Conservation (phyloP, 2,797 vertebrate species). For the Pseudochirops corinnae region DNA sequence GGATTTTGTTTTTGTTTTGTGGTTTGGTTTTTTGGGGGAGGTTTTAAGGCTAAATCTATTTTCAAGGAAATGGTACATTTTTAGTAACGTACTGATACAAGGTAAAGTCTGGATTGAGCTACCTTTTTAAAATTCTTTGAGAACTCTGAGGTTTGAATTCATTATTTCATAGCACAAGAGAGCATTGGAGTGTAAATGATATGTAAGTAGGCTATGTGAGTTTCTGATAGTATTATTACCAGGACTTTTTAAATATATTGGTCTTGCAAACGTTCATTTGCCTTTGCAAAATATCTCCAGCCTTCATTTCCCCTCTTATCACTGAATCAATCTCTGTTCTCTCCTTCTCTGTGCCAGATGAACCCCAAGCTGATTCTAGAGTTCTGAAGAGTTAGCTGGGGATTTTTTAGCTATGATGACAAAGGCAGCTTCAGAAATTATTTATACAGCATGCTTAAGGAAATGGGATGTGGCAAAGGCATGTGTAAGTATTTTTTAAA, state of each 20-base stretch:
- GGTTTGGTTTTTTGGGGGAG: not conserved
- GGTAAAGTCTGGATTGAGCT: constrained; percentile 64
- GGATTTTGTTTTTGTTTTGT: constrained; percentile 52
- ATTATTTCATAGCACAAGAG: constrained; percentile 1
- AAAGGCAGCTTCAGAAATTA: constrained; percentile 72
- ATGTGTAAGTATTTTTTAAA: constrained; percentile 66
- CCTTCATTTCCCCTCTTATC: constrained; percentile 10
- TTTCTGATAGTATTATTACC: constrained; percentile 53
- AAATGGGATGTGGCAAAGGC: constrained; percentile 57
- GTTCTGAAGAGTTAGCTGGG: constrained; percentile 66
- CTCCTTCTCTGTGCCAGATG: constrained; percentile 54
- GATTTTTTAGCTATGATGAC: constrained; percentile 69
- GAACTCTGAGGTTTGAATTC: constrained; percentile 39
- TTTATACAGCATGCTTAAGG: constrained; percentile 56
- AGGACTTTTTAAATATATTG: not conserved
- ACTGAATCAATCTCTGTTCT: constrained; percentile 48
- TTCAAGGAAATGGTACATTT: constrained; percentile 63
- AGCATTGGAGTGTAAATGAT: not conserved
- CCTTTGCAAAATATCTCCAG: not conserved
- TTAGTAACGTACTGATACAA: constrained; percentile 61
- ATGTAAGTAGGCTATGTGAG: constrained; percentile 11
- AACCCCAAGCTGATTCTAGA: constrained; percentile 62
- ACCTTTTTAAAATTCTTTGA: constrained; percentile 59
- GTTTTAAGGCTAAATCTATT: constrained; percentile 50
- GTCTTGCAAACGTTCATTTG: not conserved